phyloP scores from a whole-genome alignment of 1,140 invertebrate genomes.

The Procambarus clarkii region DNA sequence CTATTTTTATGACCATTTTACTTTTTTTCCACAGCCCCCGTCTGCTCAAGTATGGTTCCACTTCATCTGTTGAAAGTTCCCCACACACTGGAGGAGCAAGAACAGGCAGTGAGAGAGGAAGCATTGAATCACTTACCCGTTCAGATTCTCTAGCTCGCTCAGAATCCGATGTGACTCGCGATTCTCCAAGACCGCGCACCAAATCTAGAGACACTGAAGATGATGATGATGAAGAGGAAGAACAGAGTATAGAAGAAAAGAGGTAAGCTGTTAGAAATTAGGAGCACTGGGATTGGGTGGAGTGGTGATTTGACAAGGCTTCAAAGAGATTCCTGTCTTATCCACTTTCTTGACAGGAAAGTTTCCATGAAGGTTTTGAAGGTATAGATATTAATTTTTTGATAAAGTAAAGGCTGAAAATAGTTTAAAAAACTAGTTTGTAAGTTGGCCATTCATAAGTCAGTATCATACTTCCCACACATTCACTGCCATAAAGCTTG shows the following conservation, averaged over 20 bases:
- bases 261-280: conserved; percentile 15
- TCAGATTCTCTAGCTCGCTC: conserved; percentile 68
- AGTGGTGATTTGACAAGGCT: too few species aligned
- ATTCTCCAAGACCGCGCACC: conserved; percentile 56
- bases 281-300: not conserved
- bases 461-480: too few species aligned
- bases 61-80: conserved; percentile 71
- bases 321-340: too few species aligned
- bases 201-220: conserved; percentile 66
- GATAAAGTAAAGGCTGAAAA: too few species aligned
- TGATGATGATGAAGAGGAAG: conserved; percentile 69
- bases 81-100: conserved; percentile 62
- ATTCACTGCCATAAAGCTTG: too few species aligned
- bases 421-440: too few species aligned
- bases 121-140: conserved; percentile 69
- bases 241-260: conserved; percentile 60
- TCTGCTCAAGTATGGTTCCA: conserved; percentile 70
- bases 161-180: conserved; percentile 66
- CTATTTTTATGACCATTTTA: not conserved
- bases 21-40: conserved; percentile 46
- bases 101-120: conserved; percentile 65
- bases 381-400: too few species aligned
- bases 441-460: too few species aligned
- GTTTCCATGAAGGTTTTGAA: too few species aligned
- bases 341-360: too few species aligned